Evolutionary conservation across 2,113 vertebrate species (phyloP).

Genomic region (Poeciliopsis retropinna): DNA sequence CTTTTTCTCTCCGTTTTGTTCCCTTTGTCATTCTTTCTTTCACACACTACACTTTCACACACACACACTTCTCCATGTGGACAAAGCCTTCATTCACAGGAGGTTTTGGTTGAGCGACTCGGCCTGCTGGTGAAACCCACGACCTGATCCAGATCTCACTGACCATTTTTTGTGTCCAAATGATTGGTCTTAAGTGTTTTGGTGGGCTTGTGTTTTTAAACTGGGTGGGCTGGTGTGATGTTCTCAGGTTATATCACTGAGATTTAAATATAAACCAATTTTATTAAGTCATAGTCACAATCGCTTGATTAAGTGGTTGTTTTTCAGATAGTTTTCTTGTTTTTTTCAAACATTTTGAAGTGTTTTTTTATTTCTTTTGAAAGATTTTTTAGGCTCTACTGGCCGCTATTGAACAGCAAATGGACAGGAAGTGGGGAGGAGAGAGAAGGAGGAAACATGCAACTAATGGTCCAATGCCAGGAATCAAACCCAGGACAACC

Average conservation of each 20-base stretch:
- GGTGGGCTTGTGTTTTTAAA: background rate
- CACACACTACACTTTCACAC: conserved; percentile 48
- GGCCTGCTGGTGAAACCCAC: conserved; percentile 42
- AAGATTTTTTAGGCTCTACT: too few relatives aligned
- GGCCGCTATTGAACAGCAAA: too few relatives aligned
- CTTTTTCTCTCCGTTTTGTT: conserved; percentile 54
- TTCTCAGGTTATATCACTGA: background rate
- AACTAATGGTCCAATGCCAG: too few relatives aligned
- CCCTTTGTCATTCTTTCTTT: conserved; percentile 53
- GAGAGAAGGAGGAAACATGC: too few relatives aligned
- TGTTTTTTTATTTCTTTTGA: too few relatives aligned
- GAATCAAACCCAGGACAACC: too few relatives aligned
- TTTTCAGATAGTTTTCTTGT: background rate
- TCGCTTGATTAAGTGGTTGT: background rate
- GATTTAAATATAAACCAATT: background rate
- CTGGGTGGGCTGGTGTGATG: background rate
- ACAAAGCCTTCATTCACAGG: conserved; percentile 62
- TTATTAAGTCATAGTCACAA: too few relatives aligned
- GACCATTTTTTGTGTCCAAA: conserved; percentile 25
- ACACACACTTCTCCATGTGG: conserved; percentile 29
- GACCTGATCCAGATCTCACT: conserved; percentile 38
- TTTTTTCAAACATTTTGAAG: background rate
- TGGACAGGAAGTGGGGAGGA: too few relatives aligned
- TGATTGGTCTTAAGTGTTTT: conserved; percentile 3
- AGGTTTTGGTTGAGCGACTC: conserved; percentile 55